A percentile compares a stretch with the other conserved stretches of the same genome.
These are phyloP conservation scores for Nomada flava DNA, from an alignment of 2,888 invertebrate genomes.

Conservation along the genomic window DNA sequence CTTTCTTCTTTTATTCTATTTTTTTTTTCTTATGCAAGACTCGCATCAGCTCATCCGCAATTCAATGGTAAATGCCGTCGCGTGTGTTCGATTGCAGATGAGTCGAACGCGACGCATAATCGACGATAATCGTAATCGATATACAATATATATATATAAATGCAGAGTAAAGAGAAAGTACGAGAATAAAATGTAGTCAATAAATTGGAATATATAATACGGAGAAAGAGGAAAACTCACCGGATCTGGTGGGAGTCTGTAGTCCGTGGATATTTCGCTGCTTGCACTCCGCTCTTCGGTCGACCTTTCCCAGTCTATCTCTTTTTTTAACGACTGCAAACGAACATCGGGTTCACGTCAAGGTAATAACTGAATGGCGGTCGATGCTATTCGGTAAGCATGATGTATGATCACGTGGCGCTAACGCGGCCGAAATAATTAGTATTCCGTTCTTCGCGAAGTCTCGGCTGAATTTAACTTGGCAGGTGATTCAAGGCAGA, in stretches of 20 bases:
- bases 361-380: constrained; percentile 54
- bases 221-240: constrained; percentile 86
- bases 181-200: constrained; percentile 77
- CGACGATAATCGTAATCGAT: constrained; percentile 63
- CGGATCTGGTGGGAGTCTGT: constrained; percentile 93
- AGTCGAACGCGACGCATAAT: constrained; percentile 67
- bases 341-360: constrained; percentile 51
- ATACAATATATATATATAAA: constrained; percentile 55
- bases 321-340: constrained; percentile 94
- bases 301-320: constrained; percentile 93
- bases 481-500: not conserved
- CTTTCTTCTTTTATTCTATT: not conserved
- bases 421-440: not conserved
- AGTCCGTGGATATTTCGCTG: constrained; percentile 91
- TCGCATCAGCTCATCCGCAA: constrained; percentile 72
- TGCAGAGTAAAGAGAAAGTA: constrained; percentile 82
- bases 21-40: constrained; percentile 13
- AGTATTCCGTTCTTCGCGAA: not conserved
- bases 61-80: constrained; percentile 49
- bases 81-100: constrained; percentile 75
- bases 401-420: not conserved
- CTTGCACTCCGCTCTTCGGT: constrained; percentile 91
- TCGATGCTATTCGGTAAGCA: constrained; percentile 25
- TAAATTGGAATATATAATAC: constrained; percentile 66
- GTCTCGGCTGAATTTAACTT: not conserved